Conservation (phyloP, 2,113 vertebrate species). For the Todiramphus chloris region DNA sequence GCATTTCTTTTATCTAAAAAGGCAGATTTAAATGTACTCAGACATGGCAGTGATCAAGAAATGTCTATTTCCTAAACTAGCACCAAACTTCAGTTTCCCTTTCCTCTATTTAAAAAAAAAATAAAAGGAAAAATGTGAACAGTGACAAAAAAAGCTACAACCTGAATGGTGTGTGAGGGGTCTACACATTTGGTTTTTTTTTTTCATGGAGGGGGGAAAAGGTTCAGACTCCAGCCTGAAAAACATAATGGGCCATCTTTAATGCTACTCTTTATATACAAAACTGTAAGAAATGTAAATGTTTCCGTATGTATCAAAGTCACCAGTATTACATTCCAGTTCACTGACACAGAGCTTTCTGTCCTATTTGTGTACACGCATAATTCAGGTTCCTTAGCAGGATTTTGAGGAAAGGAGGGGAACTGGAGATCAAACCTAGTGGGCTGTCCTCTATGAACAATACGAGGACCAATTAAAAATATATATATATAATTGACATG, state of each 20-base stretch:
- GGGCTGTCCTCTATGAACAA: neutral
- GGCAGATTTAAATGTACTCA: neutral
- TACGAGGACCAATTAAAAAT: neutral
- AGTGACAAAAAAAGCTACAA: neutral
- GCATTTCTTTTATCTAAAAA: neutral
- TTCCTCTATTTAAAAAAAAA: neutral
- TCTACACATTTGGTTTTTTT: too few species aligned
- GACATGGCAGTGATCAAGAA: neutral
- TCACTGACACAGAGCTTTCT: neutral
- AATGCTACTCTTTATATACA: neutral
- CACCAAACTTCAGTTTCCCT: neutral
- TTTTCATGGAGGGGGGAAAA: neutral
- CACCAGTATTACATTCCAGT: neutral
- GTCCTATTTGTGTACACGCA: neutral
- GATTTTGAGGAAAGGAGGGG: neutral
- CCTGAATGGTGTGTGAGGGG: accelerated
- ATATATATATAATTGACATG: neutral
- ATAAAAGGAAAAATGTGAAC: too few species aligned
- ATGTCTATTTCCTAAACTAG: neutral
- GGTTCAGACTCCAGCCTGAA: neutral
- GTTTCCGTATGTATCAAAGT: neutral
- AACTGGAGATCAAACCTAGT: neutral
- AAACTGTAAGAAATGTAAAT: neutral
- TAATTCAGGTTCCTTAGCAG: neutral
- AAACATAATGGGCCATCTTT: neutral